A percentile compares a stretch with the other conserved stretches of the same genome.
These are phyloP conservation scores for Sporophila hypoxantha DNA, from an alignment of 2,113 vertebrate genomes.

Conservation along the genomic window DNA sequence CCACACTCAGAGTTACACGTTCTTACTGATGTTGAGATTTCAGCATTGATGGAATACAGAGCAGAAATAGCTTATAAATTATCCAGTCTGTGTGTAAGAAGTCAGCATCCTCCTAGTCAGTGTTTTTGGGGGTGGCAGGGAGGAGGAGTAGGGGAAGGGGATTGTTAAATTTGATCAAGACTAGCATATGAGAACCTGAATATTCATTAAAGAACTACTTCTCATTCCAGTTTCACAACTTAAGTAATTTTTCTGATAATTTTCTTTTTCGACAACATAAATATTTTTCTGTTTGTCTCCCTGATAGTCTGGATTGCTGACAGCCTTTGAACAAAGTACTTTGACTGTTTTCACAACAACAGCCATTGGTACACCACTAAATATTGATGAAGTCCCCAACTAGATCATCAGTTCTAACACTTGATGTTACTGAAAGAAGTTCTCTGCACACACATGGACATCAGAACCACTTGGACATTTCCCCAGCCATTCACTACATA, in stretches of 20 bases:
- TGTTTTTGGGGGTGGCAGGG: not conserved
- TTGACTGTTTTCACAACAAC: not conserved
- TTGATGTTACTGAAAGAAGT: not conserved
- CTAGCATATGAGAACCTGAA: not conserved
- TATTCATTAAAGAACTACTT: not conserved
- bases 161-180: not conserved
- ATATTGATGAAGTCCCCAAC: not conserved
- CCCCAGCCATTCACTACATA: not conserved
- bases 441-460: not conserved
- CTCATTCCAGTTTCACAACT: not conserved
- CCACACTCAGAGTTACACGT: not conserved
- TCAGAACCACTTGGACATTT: not conserved
- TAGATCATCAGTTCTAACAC: not conserved
- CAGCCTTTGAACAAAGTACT: not conserved
- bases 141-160: not conserved
- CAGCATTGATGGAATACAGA: not conserved
- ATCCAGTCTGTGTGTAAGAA: not conserved
- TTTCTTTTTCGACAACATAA: not conserved
- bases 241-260: not conserved
- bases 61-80: not conserved
- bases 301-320: not conserved
- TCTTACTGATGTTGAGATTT: constrained; percentile 3
- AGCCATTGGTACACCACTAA: not conserved
- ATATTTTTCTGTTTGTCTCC: not conserved
- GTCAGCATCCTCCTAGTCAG: not conserved